Evolutionary conservation across 2,888 invertebrate genomes (phyloP).

Genomic region (Vesta saturnalis): DNA sequence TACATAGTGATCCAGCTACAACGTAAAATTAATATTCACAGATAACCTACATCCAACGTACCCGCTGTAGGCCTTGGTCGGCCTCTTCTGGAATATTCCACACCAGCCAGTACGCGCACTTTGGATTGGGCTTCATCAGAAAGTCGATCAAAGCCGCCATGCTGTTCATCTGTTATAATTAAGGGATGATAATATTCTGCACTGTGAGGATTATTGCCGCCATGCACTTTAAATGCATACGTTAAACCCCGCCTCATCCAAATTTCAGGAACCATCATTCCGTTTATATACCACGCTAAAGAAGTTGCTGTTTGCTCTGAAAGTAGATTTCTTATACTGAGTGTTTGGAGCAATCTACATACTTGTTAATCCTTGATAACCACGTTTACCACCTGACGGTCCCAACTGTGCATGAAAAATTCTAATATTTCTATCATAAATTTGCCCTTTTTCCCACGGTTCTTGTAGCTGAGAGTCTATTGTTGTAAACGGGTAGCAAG

Average conservation of each 20-base stretch:
- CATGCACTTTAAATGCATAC: constrained; percentile 83
- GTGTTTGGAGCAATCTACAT: constrained; percentile 33
- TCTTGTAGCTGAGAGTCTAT: constrained; percentile 55
- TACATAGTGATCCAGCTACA: constrained; percentile 81
- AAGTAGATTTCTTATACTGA: background rate
- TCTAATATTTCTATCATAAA: constrained; percentile 76
- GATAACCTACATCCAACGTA: constrained; percentile 47
- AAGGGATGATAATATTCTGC: constrained; percentile 88
- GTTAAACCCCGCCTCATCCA: constrained; percentile 86
- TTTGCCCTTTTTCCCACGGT: constrained; percentile 72
- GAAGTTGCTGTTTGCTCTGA: constrained; percentile 74
- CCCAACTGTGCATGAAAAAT: constrained; percentile 85
- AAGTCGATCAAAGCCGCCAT: constrained; percentile 82
- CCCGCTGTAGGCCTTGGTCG: constrained; percentile 81
- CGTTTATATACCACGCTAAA: constrained; percentile 93
- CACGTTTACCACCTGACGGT: constrained; percentile 82
- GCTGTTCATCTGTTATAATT: constrained; percentile 85
- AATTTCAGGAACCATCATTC: constrained; percentile 85
- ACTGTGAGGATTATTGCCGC: constrained; percentile 91
- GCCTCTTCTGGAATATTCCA: constrained; percentile 83
- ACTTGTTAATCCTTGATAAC: constrained; percentile 79
- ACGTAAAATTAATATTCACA: background rate
- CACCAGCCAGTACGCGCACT: constrained; percentile 81
- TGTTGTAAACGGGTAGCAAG: constrained; percentile 79
- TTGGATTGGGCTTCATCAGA: constrained; percentile 76